phyloP scores from a whole-genome alignment of 2,113 vertebrate species.

The Suncus etruscus region DNA sequence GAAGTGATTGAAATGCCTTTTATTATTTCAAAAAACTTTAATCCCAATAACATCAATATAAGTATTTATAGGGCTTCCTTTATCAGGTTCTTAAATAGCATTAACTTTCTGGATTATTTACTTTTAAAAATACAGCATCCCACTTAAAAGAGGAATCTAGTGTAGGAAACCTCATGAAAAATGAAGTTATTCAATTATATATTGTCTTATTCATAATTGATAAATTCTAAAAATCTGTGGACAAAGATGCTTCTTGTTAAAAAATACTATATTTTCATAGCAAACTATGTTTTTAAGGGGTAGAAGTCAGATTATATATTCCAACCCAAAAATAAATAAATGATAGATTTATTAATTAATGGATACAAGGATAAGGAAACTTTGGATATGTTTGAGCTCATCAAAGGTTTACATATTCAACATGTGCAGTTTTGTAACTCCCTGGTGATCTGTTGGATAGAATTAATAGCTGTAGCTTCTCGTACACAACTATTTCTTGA shows the following conservation, averaged over 20 bases:
- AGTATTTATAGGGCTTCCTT: conserved; percentile 1
- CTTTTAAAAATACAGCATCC: not conserved
- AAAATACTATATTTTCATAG: not conserved
- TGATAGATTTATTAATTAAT: not conserved
- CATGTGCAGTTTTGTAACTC: not conserved
- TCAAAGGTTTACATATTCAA: not conserved
- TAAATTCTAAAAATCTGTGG: not conserved
- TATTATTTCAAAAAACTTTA: not conserved
- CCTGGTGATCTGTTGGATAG: too few relatives aligned
- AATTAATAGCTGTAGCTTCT: not conserved
- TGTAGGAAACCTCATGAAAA: not conserved
- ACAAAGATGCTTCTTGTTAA: not conserved
- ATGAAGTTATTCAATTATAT: not conserved
- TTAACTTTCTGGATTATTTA: not conserved
- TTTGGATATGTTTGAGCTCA: not conserved
- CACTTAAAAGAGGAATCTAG: not conserved
- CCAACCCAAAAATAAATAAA: not conserved
- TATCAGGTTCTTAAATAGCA: not conserved
- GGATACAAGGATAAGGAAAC: not conserved
- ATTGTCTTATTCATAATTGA: not conserved
- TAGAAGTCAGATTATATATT: not conserved
- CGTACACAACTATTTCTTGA: not conserved
- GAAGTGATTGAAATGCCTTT: conserved; percentile 48
- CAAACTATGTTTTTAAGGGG: not conserved
- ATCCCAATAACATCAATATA: not conserved